These are phyloP conservation scores for Piaya cayana DNA, from an alignment of 2,113 vertebrate genomes.

Conservation along the genomic window DNA sequence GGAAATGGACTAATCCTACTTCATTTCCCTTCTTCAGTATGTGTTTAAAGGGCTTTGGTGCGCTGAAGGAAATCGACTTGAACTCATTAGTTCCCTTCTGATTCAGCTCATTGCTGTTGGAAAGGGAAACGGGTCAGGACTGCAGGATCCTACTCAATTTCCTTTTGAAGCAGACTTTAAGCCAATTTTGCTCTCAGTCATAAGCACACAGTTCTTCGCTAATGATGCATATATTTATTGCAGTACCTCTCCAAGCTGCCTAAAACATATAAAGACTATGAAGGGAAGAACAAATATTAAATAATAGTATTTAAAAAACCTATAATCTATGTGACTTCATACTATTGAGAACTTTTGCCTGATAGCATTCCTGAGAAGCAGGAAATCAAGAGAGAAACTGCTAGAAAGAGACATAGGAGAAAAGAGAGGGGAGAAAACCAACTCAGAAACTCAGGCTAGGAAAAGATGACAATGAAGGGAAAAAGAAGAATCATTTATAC, in stretches of 20 bases:
- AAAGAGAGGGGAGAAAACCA: background rate
- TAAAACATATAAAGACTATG: background rate
- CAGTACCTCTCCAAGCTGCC: background rate
- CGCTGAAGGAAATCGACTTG: slow-evolving; percentile 37
- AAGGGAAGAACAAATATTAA: background rate
- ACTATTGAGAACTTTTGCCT: background rate
- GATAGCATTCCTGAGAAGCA: background rate
- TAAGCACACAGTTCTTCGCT: background rate
- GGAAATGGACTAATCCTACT: slow-evolving; percentile 74
- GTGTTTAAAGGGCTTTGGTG: slow-evolving; percentile 65
- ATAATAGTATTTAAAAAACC: background rate
- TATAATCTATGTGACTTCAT: background rate
- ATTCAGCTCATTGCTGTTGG: slow-evolving; percentile 52
- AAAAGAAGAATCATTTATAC: background rate
- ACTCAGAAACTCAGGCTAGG: background rate
- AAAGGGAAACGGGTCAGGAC: slow-evolving; percentile 46
- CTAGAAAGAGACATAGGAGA: background rate
- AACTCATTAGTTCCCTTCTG: slow-evolving; percentile 69
- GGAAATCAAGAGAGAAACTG: background rate
- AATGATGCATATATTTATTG: background rate
- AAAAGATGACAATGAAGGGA: background rate
- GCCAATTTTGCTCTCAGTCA: slow-evolving; percentile 3
- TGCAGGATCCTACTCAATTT: slow-evolving; percentile 53
- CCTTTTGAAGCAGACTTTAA: slow-evolving; percentile 30
- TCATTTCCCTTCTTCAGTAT: slow-evolving; percentile 68